A percentile compares a stretch with the other conserved stretches of the same genome.
Evolutionary conservation across 2,113 vertebrate genomes (phyloP).

Genomic region (Machaerirhynchus nigripectus): DNA sequence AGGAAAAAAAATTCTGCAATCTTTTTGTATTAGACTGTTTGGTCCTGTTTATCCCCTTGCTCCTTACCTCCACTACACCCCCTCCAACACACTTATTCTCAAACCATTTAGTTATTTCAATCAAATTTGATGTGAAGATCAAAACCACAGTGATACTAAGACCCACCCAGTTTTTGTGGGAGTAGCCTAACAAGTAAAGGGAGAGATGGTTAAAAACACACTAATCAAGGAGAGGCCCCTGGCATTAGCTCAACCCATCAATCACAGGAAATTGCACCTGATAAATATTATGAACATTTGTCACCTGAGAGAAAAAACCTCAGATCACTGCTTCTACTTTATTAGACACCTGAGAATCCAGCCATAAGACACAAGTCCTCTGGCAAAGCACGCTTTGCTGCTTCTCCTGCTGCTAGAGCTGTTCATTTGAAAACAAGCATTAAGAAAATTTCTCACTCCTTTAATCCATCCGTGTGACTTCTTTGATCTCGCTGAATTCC

Average conservation of each 20-base stretch:
- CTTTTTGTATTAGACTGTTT: background rate
- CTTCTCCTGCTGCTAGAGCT: background rate
- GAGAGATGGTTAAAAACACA: background rate
- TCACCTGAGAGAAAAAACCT: background rate
- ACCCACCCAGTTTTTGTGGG: background rate
- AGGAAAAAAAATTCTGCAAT: background rate
- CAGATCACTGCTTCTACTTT: background rate
- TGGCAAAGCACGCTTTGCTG: fast-evolving
- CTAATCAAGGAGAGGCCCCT: background rate
- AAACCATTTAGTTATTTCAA: background rate
- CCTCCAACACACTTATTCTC: background rate
- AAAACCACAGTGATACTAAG: background rate
- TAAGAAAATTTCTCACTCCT: background rate
- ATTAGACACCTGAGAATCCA: background rate
- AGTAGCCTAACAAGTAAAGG: background rate
- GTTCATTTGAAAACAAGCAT: background rate
- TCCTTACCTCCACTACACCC: background rate
- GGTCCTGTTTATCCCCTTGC: background rate
- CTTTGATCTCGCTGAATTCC: constrained; percentile 16
- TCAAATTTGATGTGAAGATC: background rate
- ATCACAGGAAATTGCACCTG: background rate
- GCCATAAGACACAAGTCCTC: background rate
- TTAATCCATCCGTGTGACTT: background rate
- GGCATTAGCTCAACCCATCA: background rate
- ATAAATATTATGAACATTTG: background rate